Evolutionary conservation across 2,797 vertebrate species (phyloP).

Genomic region (Falco novaeseelandiae): DNA sequence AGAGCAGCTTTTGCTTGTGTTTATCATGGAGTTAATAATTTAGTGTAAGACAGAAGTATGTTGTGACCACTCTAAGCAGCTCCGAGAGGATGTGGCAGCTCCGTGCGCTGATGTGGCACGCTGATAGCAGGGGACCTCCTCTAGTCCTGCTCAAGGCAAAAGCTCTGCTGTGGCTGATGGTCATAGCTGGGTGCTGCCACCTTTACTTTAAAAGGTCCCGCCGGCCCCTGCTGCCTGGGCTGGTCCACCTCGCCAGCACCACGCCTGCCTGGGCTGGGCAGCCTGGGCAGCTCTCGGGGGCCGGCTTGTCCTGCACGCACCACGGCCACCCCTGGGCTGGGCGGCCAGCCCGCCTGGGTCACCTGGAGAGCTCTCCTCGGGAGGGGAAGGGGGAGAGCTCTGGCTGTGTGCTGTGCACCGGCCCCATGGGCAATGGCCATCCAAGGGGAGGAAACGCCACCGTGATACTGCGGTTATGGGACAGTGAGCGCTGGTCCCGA

Average conservation of each 20-base stretch:
- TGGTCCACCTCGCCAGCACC: neutral
- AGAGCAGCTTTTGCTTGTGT: neutral
- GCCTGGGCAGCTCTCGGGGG: fast-evolving
- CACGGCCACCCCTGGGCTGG: fast-evolving
- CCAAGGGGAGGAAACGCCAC: neutral
- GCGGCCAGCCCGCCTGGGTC: neutral
- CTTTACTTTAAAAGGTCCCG: neutral
- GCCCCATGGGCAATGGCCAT: fast-evolving
- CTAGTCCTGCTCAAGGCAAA: neutral
- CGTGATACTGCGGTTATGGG: neutral
- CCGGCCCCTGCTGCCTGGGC: neutral
- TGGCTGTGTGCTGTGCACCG: neutral
- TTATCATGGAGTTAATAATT: constrained; percentile 48
- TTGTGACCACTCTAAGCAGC: neutral
- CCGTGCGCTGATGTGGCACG: neutral
- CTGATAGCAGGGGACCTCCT: neutral
- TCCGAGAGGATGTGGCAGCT: neutral
- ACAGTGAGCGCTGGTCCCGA: neutral
- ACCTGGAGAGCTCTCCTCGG: neutral
- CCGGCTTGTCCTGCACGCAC: neutral
- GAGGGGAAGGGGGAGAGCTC: neutral
- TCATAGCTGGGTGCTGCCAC: neutral
- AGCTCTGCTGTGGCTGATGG: neutral
- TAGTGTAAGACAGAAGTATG: constrained; percentile 1
- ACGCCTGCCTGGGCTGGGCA: neutral